Percentiles rank a stretch among this genome's conserved stretches.
Conservation (phyloP, 2,888 invertebrate species). For the Chaetogeoica ovagalla region DNA sequence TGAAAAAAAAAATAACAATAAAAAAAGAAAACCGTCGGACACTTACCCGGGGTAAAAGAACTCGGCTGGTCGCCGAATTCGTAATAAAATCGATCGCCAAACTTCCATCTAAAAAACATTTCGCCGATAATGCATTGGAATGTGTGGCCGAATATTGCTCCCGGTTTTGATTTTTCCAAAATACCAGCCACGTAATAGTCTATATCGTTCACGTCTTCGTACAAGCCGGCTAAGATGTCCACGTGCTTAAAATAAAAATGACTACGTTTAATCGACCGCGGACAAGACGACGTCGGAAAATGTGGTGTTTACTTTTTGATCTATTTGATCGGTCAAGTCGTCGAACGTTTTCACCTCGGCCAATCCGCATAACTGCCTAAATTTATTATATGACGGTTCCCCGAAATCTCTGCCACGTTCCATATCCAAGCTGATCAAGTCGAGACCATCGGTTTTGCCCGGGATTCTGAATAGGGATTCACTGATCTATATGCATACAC, state of each 20-base stretch:
- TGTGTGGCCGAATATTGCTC: constrained; percentile 80
- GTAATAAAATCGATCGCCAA: constrained; percentile 84
- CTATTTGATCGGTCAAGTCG: constrained; percentile 53
- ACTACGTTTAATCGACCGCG: not conserved
- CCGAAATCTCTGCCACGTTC: constrained; percentile 55
- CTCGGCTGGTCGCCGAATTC: constrained; percentile 67
- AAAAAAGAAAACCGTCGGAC: too few relatives aligned
- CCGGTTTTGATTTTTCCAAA: constrained; percentile 74
- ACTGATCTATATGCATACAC: not conserved
- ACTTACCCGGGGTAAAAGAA: constrained; percentile 61
- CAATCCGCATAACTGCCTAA: constrained; percentile 54
- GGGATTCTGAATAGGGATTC: constrained; percentile 8
- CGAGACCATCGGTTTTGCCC: constrained; percentile 30
- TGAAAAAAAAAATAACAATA: too few relatives aligned
- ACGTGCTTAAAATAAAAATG: constrained; percentile 64
- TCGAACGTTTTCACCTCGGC: constrained; percentile 38
- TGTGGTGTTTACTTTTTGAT: constrained; percentile 32
- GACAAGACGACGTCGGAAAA: not conserved
- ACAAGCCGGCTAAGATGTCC: constrained; percentile 66
- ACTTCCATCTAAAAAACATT: constrained; percentile 81
- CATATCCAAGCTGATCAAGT: constrained; percentile 54
- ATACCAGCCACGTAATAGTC: constrained; percentile 84
- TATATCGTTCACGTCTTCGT: constrained; percentile 76
- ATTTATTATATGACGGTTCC: constrained; percentile 53
- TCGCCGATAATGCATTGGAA: constrained; percentile 83